phyloP scores from a whole-genome alignment of 2,797 vertebrate genomes.

The Octomys mimax region DNA sequence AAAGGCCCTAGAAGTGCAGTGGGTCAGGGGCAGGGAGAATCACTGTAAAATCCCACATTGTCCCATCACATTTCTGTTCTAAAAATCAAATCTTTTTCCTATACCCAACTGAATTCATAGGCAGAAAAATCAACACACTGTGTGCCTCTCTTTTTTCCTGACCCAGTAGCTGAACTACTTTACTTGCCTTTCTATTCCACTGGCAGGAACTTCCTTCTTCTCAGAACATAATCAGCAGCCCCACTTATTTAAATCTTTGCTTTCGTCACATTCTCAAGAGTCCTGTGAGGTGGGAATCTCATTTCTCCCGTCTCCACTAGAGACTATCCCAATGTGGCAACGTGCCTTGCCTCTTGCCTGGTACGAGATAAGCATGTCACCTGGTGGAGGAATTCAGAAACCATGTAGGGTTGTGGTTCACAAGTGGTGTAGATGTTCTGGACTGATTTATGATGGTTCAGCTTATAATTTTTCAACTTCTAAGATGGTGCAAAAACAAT shows the following conservation, averaged over 20 bases:
- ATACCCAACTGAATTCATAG: neutral
- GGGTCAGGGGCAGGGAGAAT: neutral
- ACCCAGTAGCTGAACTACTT: neutral
- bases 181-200: neutral
- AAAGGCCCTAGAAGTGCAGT: neutral
- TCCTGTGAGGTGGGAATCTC: neutral
- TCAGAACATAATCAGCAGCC: neutral
- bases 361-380: accelerated
- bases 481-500: neutral
- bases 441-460: neutral
- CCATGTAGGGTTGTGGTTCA: too few relatives aligned
- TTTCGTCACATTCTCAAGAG: neutral
- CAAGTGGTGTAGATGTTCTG: neutral
- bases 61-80: neutral
- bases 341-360: neutral
- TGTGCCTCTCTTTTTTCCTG: neutral
- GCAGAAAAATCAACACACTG: neutral
- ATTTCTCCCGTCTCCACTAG: neutral
- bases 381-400: neutral
- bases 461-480: neutral
- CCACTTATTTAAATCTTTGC: conserved; percentile 18
- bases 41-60: neutral
- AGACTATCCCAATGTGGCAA: neutral
- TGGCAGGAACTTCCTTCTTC: neutral
- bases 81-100: neutral